Base-by-base conservation (phyloP, 2,888 invertebrate species). In the Thecocarcelia acutangulata region DNA sequence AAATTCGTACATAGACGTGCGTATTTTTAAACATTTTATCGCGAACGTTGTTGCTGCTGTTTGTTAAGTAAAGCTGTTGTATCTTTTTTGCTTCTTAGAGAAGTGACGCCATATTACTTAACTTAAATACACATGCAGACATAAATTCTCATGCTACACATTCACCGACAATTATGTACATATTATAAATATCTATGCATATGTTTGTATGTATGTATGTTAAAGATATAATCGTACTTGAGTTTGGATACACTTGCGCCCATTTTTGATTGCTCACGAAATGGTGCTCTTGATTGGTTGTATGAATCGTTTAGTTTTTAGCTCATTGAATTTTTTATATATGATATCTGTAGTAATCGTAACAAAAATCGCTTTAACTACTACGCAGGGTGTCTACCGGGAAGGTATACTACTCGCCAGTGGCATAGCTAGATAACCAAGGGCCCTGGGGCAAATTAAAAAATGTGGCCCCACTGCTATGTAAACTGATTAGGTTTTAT, bases 91-190 rank as follows among this genome's bases (percentile, higher is more conserved):
- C 46, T 72, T 58, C 78, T 78, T 66, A 66, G 58, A 72, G 59
- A 72, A 78, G 58, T 50, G 77, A 72, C 78, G 78, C 78, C 78
- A 78, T 78, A 58, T 66, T 78, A 72, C 37, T 42, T 9, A 76
- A 59, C 56, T 64, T 37, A 64, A 64, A 40, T 56, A 21, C 52
- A 44, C 33, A 66, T 58, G 37, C 8, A 15, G 2, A 17, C 46
- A 6, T 9, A 17, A 46, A 58, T 72, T 21, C 72, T 61, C 21
- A 42, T 59, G 24, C 59, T 12, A 48, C 11, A 58, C 24, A 66
- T 50, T 58, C 46, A 37, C 17, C 17, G 37, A 50, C 12, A 58
- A 44, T 12, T n/a, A 0, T 17, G 42, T 33, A 37, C n/a, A 1
- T 33, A 46, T n/a, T n/a, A n/a, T n/a, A n/a, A n/a, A n/a, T n/a